Base-by-base conservation (phyloP, 2,797 vertebrate genomes). In the Toxotes lorentzi region DNA sequence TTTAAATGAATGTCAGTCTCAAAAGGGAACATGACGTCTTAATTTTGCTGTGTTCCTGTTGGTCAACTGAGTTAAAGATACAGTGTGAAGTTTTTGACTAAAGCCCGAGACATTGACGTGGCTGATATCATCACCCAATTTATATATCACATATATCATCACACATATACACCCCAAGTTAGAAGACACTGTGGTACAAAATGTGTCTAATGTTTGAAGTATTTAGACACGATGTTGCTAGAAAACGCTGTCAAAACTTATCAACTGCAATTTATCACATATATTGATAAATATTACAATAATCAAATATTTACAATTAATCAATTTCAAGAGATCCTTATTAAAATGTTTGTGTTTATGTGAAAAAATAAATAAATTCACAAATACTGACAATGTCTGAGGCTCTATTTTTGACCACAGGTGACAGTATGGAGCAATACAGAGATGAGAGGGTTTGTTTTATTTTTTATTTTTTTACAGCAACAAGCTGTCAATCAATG, bases 1-100 rank as follows among this genome's bases (percentile, higher is more conserved):
- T 76, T 60, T 3, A 73, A 59, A 72, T 30, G 38, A 41, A 47
- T 12, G 62, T 32, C 66, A 27, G 27, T 2, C 34, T 35, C 48
- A 8, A 66, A 51, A 24, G 17, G 3, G 13, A 73, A 54, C 59
- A 41, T 2, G 40, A 27, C 61, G 34, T 62, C 56, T 41, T 16
- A 32, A 40, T 35, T 51, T 13, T 14, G 16, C n/a, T 27, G 53
- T 35, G 53, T 50, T 53, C 34, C 17, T 21, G 27, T 38, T n/a
- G 32, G 23, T 60, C 4, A 1, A 47, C 35, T 27, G 41, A 50
- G 61, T 45, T 59, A n/a, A 71, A 72, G 47, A 35, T 51, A 58
- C 6, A 0, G 1, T 24, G 78, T 53, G 40, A 14, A 38, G 50
- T n/a, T 68, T 74, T 13, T 24, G n/a, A 50, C 59, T 61, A 8